A percentile compares a stretch with the other conserved stretches of the same genome.
Conservation (phyloP, 2,797 vertebrate species). For the Diceros bicornis region DNA sequence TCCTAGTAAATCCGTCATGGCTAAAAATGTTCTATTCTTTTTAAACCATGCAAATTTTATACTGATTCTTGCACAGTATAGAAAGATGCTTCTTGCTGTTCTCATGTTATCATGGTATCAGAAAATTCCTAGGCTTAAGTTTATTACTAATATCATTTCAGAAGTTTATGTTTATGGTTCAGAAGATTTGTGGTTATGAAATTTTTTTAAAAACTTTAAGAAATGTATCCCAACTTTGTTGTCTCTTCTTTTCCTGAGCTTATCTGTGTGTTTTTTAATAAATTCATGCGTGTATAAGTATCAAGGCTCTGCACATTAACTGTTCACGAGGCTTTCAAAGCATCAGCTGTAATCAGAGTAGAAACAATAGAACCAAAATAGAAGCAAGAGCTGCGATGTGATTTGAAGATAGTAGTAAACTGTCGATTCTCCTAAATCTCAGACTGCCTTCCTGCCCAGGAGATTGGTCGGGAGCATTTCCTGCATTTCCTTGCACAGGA, state of each 20-base stretch:
- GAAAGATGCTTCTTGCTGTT: not conserved
- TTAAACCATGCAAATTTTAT: constrained; percentile 3
- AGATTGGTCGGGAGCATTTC: not conserved
- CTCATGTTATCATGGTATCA: not conserved
- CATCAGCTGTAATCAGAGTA: not conserved
- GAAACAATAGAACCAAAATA: constrained; percentile 56
- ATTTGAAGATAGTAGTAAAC: constrained; percentile 9
- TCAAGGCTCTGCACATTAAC: not conserved
- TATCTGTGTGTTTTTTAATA: constrained; percentile 46
- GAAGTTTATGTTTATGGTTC: not conserved
- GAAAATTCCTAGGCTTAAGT: not conserved
- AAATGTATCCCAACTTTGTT: not conserved
- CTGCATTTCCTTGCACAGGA: not conserved
- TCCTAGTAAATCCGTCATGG: not conserved
- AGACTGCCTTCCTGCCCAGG: not conserved
- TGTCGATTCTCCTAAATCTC: not conserved
- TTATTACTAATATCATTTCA: not conserved
- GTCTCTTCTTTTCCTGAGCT: not conserved
- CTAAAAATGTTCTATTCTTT: not conserved
- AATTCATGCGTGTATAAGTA: not conserved
- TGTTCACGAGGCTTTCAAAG: constrained; percentile 32
- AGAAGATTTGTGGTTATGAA: not conserved
- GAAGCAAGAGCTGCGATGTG: not conserved
- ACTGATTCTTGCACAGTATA: not conserved
- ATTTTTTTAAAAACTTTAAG: constrained; percentile 42